phyloP scores from a whole-genome alignment of 1,140 invertebrate genomes.

The Himalopsyche phryganea region DNA sequence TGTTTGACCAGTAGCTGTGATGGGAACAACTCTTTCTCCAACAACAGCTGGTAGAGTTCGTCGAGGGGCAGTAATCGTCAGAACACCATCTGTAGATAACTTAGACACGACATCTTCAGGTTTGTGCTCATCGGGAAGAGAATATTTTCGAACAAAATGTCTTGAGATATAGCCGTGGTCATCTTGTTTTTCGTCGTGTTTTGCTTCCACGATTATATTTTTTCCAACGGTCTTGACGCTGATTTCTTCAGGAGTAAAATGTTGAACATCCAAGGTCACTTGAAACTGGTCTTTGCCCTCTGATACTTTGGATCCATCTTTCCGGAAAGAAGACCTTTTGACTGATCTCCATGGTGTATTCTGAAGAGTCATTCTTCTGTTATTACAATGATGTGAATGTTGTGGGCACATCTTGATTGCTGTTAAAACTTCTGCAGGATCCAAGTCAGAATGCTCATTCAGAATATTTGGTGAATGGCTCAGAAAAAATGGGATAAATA shows the following conservation, averaged over 20 bases:
- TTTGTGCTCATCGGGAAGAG: conserved; percentile 64
- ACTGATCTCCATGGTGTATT: not conserved
- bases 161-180: conserved; percentile 70
- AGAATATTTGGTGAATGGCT: too few relatives aligned
- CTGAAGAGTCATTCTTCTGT: too few relatives aligned
- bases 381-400: too few relatives aligned
- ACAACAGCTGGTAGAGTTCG: conserved; percentile 24
- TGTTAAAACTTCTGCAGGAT: too few relatives aligned
- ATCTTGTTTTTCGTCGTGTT: conserved; percentile 73
- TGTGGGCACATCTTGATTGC: too few relatives aligned
- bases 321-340: not conserved
- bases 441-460: too few relatives aligned
- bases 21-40: conserved; percentile 42
- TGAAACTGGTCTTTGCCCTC: conserved; percentile 54
- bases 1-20: conserved; percentile 38
- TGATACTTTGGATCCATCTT: not conserved
- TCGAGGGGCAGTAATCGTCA: conserved; percentile 63
- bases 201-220: conserved; percentile 64
- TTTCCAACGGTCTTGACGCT: conserved; percentile 75
- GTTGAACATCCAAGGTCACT: conserved; percentile 76
- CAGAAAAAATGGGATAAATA: too few relatives aligned
- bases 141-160: conserved; percentile 67
- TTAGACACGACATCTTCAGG: conserved; percentile 61
- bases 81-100: conserved; percentile 70
- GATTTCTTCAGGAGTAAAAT: conserved; percentile 82